Conservation (phyloP, 2,113 vertebrate species). For the Antigone vipio region DNA sequence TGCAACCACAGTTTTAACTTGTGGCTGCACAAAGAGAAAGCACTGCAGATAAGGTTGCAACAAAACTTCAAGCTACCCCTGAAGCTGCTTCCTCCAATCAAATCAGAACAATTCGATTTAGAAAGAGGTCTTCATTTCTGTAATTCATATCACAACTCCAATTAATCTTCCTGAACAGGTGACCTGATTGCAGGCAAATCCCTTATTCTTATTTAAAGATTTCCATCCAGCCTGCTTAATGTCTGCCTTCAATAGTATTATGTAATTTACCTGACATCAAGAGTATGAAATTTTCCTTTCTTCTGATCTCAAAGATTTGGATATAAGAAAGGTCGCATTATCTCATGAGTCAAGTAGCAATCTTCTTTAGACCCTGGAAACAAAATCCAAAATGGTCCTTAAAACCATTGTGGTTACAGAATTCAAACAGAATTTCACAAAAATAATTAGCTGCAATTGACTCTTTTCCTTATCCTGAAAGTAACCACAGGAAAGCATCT, state of each 20-base stretch:
- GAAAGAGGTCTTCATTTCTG: background rate
- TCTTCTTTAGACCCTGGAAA: conserved; percentile 72
- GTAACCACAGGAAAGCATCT: background rate
- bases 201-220: background rate
- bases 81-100: background rate
- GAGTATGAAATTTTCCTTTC: conserved; percentile 69
- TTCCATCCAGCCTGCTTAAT: background rate
- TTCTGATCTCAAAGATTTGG: conserved; percentile 69
- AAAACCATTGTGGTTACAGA: conserved; percentile 67
- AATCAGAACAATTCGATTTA: background rate
- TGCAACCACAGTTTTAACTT: background rate
- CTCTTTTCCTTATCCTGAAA: background rate
- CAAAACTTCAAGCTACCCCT: background rate
- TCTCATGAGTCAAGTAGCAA: conserved; percentile 68
- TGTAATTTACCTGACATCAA: conserved; percentile 68
- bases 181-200: background rate
- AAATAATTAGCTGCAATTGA: background rate
- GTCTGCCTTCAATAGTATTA: conserved; percentile 24
- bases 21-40: background rate
- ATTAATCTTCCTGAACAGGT: background rate
- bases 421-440: conserved; percentile 54
- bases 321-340: conserved; percentile 67
- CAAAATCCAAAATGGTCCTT: conserved; percentile 69
- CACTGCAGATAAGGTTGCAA: background rate
- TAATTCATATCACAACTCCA: background rate